Conservation (phyloP, 1,140 invertebrate species). For the Heliothis virescens region DNA sequence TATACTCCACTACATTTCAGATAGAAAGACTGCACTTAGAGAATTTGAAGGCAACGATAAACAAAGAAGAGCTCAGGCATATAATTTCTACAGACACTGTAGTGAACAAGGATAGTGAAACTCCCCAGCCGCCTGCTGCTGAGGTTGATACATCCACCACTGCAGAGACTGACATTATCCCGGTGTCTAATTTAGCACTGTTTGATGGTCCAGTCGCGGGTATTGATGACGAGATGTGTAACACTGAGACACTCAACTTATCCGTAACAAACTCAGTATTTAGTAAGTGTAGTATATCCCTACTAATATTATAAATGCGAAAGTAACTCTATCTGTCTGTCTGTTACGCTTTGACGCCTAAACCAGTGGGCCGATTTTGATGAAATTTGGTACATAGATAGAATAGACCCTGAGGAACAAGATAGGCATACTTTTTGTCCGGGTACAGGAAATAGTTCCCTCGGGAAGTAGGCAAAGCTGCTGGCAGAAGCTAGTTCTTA, state of each 20-base stretch:
- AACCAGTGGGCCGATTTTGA: no score
- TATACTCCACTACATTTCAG: conserved; percentile 53
- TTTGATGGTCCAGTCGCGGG: background rate
- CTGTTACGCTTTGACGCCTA: no score
- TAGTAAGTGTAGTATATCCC: conserved; percentile 38
- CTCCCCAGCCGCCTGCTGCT: background rate
- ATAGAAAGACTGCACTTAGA: conserved; percentile 76
- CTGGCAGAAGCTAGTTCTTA: no score
- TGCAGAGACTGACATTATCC: no score
- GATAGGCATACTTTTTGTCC: no score
- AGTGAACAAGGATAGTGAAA: no score
- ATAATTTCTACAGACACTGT: background rate
- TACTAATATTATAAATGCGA: no score
- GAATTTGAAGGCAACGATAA: conserved; percentile 58
- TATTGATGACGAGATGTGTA: conserved; percentile 60
- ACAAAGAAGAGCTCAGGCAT: background rate
- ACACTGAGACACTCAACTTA: conserved; percentile 67
- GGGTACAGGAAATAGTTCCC: no score
- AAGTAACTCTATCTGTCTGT: no score
- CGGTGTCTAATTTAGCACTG: background rate
- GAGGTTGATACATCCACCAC: background rate
- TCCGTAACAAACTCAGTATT: conserved; percentile 57
- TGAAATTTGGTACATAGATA: no score
- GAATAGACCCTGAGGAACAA: no score
- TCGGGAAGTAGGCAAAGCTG: no score